Conservation (phyloP, 2,113 vertebrate genomes). For the Pituophis catenifer region DNA sequence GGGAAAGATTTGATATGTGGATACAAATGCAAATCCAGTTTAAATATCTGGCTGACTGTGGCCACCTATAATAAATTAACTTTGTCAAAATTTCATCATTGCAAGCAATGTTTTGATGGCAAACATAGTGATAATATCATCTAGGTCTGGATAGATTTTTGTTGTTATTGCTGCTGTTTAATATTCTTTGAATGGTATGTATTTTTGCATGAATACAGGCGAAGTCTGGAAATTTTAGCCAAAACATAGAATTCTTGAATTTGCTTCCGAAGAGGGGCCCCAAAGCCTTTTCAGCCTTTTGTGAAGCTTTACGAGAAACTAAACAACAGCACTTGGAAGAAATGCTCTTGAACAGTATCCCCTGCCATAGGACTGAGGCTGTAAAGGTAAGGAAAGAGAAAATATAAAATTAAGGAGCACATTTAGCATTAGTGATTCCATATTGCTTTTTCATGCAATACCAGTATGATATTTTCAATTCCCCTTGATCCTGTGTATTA, state of each 20-base stretch:
- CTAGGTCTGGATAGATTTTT: not conserved
- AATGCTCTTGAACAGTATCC: conserved; percentile 56
- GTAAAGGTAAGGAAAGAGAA: conserved; percentile 49
- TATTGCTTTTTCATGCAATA: not conserved
- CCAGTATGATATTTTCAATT: not conserved
- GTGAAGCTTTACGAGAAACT: conserved; percentile 81
- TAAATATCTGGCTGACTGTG: not conserved
- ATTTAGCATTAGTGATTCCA: not conserved
- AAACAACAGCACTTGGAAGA: conserved; percentile 85
- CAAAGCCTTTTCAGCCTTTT: conserved; percentile 85
- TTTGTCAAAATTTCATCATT: not conserved
- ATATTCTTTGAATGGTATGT: conserved; percentile 2
- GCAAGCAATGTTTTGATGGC: not conserved
- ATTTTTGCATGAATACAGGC: conserved; percentile 64
- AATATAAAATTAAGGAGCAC: not conserved
- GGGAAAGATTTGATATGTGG: not conserved
- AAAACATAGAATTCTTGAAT: conserved; percentile 79
- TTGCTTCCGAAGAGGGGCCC: conserved; percentile 91
- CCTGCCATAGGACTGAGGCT: conserved; percentile 7
- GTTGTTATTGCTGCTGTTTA: not conserved
- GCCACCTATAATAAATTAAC: not conserved
- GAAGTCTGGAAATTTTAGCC: conserved; percentile 76
- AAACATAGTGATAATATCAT: not conserved
- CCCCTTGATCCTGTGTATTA: not conserved
- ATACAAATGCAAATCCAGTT: not conserved